Evolutionary conservation across 1,140 invertebrate species (phyloP).

Genomic region (Frieseomelitta varia): DNA sequence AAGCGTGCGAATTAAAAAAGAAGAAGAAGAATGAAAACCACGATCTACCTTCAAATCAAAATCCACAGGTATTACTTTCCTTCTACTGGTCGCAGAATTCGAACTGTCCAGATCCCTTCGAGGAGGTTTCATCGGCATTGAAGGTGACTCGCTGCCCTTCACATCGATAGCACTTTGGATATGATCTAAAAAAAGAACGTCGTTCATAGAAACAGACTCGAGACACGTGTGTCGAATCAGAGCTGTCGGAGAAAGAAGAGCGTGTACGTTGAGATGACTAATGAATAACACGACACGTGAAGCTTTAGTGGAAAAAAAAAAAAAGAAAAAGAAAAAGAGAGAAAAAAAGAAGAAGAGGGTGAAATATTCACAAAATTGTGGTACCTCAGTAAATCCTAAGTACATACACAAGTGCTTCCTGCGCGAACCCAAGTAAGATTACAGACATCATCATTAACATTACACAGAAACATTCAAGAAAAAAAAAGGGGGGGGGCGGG

Average conservation of each 20-base stretch:
- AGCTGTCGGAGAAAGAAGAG: too few species aligned
- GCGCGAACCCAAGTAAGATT: neutral
- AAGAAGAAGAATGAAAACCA: neutral
- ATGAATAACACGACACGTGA: conserved; percentile 28
- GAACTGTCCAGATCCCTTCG: conserved; percentile 61
- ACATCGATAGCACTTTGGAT: conserved; percentile 26
- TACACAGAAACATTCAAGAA: neutral
- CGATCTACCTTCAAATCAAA: conserved; percentile 75
- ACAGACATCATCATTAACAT: conserved; percentile 26
- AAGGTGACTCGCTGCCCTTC: conserved; percentile 48
- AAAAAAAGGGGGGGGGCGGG: too few species aligned
- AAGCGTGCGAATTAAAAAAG: neutral
- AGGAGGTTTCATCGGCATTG: conserved; percentile 63
- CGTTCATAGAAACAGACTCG: neutral
- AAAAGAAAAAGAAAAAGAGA: too few species aligned
- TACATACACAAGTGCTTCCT: conserved; percentile 37
- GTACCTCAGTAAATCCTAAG: conserved; percentile 45
- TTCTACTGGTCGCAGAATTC: conserved; percentile 56
- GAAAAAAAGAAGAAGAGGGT: too few species aligned
- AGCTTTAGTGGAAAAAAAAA: too few species aligned
- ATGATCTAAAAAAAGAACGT: conserved; percentile 50
- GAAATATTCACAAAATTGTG: neutral
- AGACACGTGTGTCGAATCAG: neutral
- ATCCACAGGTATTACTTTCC: conserved; percentile 77
- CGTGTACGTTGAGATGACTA: conserved; percentile 25